Conservation (phyloP, 2,888 invertebrate species). For the Cordilura impudica region DNA sequence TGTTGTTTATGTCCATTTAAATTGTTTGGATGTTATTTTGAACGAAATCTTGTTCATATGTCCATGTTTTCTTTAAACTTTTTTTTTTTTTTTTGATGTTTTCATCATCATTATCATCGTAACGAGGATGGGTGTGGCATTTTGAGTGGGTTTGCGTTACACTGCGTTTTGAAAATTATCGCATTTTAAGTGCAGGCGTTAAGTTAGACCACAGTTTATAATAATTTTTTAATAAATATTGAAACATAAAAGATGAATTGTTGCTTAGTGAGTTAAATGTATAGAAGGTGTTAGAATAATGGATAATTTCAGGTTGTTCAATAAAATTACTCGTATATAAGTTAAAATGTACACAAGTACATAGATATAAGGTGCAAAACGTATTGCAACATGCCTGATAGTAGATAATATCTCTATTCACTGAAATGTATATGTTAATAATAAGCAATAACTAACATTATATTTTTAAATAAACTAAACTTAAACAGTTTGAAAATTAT, state of each 20-base stretch:
- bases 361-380: not conserved
- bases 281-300: slow-evolving; percentile 53
- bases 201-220: slow-evolving; percentile 47
- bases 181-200: slow-evolving; percentile 53
- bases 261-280: slow-evolving; percentile 10
- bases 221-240: slow-evolving; percentile 45
- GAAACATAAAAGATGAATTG: slow-evolving; percentile 15
- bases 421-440: no score
- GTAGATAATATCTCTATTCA: no score
- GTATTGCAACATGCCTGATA: not conserved
- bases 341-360: no score
- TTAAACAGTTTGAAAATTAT: no score
- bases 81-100: slow-evolving; percentile 55
- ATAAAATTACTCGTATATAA: not conserved
- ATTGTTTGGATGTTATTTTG: slow-evolving; percentile 22
- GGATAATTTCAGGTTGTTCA: slow-evolving; percentile 22
- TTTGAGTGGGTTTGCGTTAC: slow-evolving; percentile 57
- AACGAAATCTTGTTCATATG: slow-evolving; percentile 62
- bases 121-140: slow-evolving; percentile 68
- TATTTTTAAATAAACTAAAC: no score
- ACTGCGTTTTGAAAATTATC: slow-evolving; percentile 59
- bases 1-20: slow-evolving; percentile 31
- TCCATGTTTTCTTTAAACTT: slow-evolving; percentile 72
- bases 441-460: no score
- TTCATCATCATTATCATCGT: slow-evolving; percentile 40